These are phyloP conservation scores for Pseudobourletiella spinata DNA, from an alignment of 1,140 invertebrate genomes.

Conservation along the genomic window DNA sequence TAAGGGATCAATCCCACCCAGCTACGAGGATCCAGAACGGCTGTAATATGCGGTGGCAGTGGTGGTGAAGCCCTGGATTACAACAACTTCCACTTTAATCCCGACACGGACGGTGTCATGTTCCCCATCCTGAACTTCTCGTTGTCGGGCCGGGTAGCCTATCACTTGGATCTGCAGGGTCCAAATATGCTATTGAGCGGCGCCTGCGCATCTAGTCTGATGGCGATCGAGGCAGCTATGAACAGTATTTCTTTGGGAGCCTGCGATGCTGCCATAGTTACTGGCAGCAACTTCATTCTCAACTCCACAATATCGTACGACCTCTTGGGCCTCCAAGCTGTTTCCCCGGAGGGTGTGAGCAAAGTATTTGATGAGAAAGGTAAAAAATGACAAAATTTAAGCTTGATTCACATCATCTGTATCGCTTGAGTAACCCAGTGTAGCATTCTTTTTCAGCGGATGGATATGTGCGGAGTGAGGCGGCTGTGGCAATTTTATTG, in stretches of 20 bases:
- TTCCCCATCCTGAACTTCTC: too few relatives aligned
- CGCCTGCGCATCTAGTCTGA: too few relatives aligned
- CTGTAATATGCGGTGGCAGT: constrained; percentile 48
- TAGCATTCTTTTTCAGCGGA: too few relatives aligned
- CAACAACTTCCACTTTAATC: constrained; percentile 38
- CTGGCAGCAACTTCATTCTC: constrained; percentile 13
- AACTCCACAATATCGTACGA: background rate
- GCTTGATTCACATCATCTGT: too few relatives aligned
- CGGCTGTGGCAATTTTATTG: background rate
- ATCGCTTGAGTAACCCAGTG: too few relatives aligned
- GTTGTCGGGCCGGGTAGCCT: constrained; percentile 51
- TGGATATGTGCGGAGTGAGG: background rate
- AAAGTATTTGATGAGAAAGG: constrained; percentile 85
- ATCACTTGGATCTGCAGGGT: constrained; percentile 54
- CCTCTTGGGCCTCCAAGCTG: constrained; percentile 64
- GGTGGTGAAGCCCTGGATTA: constrained; percentile 33
- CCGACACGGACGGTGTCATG: too few relatives aligned
- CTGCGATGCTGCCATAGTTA: constrained; percentile 43
- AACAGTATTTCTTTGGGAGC: constrained; percentile 44
- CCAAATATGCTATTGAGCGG: constrained; percentile 44
- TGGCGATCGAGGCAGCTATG: constrained; percentile 49
- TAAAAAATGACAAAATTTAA: too few relatives aligned
- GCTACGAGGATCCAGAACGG: constrained; percentile 45
- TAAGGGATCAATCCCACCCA: constrained; percentile 39
- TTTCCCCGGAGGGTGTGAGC: constrained; percentile 76